A percentile compares a stretch with the other conserved stretches of the same genome.
Evolutionary conservation across 2,797 vertebrate species (phyloP).

Genomic region (Micrastur ruficollis): DNA sequence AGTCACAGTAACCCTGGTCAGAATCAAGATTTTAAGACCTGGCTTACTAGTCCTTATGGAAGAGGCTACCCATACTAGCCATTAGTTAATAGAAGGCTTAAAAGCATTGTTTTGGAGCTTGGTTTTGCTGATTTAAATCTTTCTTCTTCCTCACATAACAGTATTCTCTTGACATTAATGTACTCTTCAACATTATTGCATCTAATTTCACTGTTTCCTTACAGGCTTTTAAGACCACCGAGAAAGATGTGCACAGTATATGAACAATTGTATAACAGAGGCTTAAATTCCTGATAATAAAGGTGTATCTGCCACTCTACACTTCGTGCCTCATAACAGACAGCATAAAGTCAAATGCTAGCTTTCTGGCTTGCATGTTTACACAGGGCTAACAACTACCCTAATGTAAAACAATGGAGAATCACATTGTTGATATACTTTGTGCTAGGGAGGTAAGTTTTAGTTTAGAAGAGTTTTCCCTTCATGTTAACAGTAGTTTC

Average conservation of each 20-base stretch:
- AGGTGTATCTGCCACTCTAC: background rate
- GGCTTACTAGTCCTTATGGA: background rate
- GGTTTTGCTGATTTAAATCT: background rate
- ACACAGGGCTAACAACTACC: background rate
- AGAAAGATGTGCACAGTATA: background rate
- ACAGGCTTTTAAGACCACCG: background rate
- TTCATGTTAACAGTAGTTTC: background rate
- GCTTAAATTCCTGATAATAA: background rate
- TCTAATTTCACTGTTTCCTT: background rate
- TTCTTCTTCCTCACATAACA: background rate
- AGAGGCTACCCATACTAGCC: background rate
- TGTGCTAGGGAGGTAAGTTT: background rate
- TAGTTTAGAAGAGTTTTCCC: background rate
- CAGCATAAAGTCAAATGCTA: background rate
- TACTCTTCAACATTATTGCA: background rate
- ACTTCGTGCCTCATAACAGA: accelerated
- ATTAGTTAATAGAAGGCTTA: background rate
- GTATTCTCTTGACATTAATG: background rate
- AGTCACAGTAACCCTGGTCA: background rate
- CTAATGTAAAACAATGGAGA: background rate
- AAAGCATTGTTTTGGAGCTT: background rate
- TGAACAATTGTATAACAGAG: background rate
- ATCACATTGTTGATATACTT: background rate
- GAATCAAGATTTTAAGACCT: background rate
- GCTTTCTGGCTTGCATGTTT: background rate